Evolutionary conservation across 2,888 invertebrate species (phyloP), one percentile per base, ranked within the genome.

Genomic region (Cotesia congregata): DNA sequence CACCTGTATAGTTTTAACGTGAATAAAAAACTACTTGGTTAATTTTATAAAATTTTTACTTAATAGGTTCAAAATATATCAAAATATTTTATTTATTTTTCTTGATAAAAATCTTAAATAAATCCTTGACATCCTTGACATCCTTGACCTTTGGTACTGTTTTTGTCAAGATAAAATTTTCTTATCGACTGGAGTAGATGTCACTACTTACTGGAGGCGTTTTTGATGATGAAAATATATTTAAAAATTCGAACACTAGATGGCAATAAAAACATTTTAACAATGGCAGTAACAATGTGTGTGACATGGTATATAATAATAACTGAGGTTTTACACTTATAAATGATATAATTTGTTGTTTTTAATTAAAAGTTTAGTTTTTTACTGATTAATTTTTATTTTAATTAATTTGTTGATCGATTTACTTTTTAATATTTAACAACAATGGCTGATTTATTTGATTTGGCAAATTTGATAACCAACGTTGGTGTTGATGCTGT

Each of bases 381-480:
- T 30, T 30, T 30, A 30, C 3, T 30, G 30, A 1, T 72, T 17
- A 38, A 7, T n/a, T 39, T 39, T 20, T 38, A 60, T 39, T n/a
- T 2, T 62, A 62, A 9, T 60, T 5, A 39, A 60, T 71, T 30
- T 71, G 38, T 50, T 50, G 50, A 40, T 30, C 17, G 15, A 50
- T 15, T 12, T 9, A 17, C 1, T 70, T 50, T n/a, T n/a, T 15
- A 59, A 61, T 40, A 38, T 5, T 30, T 3, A 30, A 30, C 3
- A 30, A 17, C 50, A 72, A 89, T 89, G 89, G 85, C 85, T 15
- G 87, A 89, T 79, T 80, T 89, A 12, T 89, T 89, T 71, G 87
- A 89, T 73, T 85, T 89, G n/a, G 88, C 89, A 5, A 89, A 88
- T 81, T 80, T 89, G 39, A 89, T 89, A 67, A 89, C 89, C 7